Evolutionary conservation across 2,888 invertebrate genomes (phyloP), one percentile per base, ranked within the genome.

Genomic region (Microctonus brassicae): DNA sequence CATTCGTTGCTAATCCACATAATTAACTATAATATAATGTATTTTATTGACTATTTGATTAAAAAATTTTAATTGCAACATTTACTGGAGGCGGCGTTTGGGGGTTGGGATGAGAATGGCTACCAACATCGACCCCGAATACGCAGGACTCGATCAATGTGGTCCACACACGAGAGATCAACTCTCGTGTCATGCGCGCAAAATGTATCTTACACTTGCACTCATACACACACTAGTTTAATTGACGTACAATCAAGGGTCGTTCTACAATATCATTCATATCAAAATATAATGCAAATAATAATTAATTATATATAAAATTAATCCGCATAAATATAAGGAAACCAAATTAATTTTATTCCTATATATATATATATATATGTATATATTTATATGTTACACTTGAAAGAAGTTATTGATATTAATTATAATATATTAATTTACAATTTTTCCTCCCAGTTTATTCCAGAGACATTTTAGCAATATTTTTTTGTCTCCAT

Each of bases 131-230:
- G 68, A 73, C 77, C 78, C 77, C 73, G 72, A 75, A 47, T 7
- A 82, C 83, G 84, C 83, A 80, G 78, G 82, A 74, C 81, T 79
- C 82, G 83, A 84, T 84, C 84, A 81, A 84, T 84, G 76, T 78
- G 80, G 79, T 79, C 79, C 83, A 77, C 63, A 77, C 58, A 61
- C 33, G 69, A 61, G 72, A 76, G 77, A 80, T 77, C 76, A 76
- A 74, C 75, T 77, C 73, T 77, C 64, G 73, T 76, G 77, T 75
- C 78, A 73, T 80, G 79, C 76, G 77, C 81, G 82, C 77, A 72
- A 71, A 67, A 53, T 70, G 72, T 74, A 72, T 33, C 36, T 63
- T 29, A 70, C 53, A 58, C 0, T 52, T 1, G 33, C 36, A 55
- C 39, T 6, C 22, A 53, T 17, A 26, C 57, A 1, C 24, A 60